These are phyloP conservation scores for Rotaria magnacalcarata DNA, from an alignment of 2,888 invertebrate genomes.

Conservation along the genomic window DNA sequence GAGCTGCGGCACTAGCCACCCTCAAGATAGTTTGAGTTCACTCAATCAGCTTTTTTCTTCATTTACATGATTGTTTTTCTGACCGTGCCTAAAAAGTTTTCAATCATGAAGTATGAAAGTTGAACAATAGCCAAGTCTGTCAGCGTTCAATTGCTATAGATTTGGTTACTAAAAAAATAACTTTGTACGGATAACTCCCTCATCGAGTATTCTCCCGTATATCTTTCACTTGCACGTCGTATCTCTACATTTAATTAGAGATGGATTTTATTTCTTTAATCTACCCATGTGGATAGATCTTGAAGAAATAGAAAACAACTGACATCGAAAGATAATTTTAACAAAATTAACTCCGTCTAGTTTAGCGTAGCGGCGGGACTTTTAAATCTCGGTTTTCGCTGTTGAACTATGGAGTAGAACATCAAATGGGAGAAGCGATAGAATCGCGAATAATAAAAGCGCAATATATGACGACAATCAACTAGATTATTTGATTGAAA, in stretches of 20 bases:
- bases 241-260: not conserved
- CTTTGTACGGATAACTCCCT: not conserved
- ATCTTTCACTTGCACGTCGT: not conserved
- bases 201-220: not conserved
- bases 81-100: not conserved
- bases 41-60: constrained; percentile 17
- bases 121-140: constrained; percentile 6
- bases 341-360: not conserved
- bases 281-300: not conserved
- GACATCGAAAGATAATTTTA: not conserved
- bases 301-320: not conserved
- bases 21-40: constrained; percentile 9
- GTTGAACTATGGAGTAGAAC: not conserved
- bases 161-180: not conserved
- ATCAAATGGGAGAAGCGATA: not conserved
- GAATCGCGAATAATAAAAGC: not conserved
- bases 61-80: not conserved
- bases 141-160: not conserved
- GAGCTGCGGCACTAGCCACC: constrained; percentile 9
- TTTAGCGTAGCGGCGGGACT: not conserved
- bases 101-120: constrained; percentile 22
- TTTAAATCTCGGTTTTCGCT: not conserved
- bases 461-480: constrained; percentile 22
- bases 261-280: not conserved
- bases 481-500: constrained; percentile 4